phyloP scores from a whole-genome alignment of 2,113 vertebrate genomes.

The Labeo rohita region DNA sequence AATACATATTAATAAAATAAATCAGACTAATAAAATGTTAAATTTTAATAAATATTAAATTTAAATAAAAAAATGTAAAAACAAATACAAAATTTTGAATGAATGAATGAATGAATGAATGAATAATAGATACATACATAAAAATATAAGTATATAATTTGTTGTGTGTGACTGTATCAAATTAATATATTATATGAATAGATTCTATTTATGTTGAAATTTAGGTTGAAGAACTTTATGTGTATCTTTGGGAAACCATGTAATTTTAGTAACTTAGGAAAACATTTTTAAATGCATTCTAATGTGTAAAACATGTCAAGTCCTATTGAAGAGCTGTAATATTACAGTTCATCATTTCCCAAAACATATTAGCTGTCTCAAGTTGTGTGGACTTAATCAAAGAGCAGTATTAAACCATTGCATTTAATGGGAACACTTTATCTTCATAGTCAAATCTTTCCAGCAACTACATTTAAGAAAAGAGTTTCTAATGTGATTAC shows the following conservation, averaged over 20 bases:
- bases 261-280: background rate
- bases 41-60: too few species aligned
- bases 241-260: background rate
- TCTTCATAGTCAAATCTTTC: background rate
- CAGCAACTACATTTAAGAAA: constrained; percentile 9
- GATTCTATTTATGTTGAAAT: background rate
- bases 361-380: constrained; percentile 17
- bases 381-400: background rate
- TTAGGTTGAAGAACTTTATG: too few species aligned
- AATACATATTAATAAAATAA: too few species aligned
- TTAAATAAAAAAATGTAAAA: too few species aligned
- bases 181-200: background rate
- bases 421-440: background rate
- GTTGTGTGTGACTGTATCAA: background rate
- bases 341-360: background rate
- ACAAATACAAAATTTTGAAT: too few species aligned
- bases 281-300: background rate
- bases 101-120: too few species aligned
- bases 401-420: background rate
- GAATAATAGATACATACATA: too few species aligned
- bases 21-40: too few species aligned
- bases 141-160: too few species aligned
- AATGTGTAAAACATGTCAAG: background rate
- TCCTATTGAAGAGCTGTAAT: background rate
- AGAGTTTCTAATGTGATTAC: background rate